Base-by-base conservation (phyloP, 2,113 vertebrate species). In the Junco hyemalis region DNA sequence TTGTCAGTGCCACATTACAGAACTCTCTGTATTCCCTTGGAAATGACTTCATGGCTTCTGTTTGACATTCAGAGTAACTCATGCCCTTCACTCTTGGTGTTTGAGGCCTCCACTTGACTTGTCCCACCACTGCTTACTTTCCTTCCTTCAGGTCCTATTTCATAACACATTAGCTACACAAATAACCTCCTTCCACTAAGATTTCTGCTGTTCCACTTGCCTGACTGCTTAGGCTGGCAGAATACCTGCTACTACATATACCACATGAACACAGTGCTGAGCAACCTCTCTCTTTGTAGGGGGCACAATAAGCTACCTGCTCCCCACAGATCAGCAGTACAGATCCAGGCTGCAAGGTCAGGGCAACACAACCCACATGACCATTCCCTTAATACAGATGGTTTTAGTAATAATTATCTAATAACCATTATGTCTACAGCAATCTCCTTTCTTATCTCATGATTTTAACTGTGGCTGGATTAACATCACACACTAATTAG, bases 401-500 rank as follows among this genome's bases (percentile, higher is more conserved):
- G 71, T 21, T 96, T 88, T 24, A 65, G 29, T 88, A 79, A 82
- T 24, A 65, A 29, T 88, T 74, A 86, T n/a, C 38, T 77, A 57
- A 80, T 23, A 42, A 61, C 28, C 40, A 24, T 38, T 69, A 45
- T 77, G 33, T 61, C 54, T n/a, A 21, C 28, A 77, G 42, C 14
- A 56, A 73, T 12, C 38, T 80, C 74, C 42, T 73, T 82, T 85
- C 71, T 65, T 61, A 44, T 33, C 36, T 65, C 6, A 3, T 36
- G 57, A 51, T 87, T 90, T 90, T 76, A 68, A 74, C 48, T 73
- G 36, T 56, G 48, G 45, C 73, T 61, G 74, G 8, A 50, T 72
- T 45, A 86, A 56, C 83, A 72, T 42, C 63, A 65, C 3, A 2
- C 36, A 70, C 19, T 50, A 70, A 85, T 71, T 90, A 74, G 90